These are phyloP conservation scores for Schizaphis graminum DNA, from an alignment of 2,888 invertebrate genomes.

Conservation along the genomic window DNA sequence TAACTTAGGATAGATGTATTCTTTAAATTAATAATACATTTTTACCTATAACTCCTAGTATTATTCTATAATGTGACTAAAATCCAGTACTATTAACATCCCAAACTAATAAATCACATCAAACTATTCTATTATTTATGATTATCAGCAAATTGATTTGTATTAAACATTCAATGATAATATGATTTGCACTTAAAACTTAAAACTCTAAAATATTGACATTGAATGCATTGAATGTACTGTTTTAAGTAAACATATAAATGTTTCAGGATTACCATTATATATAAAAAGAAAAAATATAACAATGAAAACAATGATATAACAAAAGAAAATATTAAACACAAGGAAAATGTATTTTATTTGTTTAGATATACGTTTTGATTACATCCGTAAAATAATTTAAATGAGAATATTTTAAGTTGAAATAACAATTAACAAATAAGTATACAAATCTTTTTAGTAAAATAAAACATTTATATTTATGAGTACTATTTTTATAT, in stretches of 20 bases:
- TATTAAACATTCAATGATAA: background rate
- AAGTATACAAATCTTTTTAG: background rate
- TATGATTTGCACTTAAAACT: background rate
- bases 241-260: background rate
- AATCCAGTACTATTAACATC: background rate
- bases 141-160: background rate
- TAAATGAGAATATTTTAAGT: constrained; percentile 19
- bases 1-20: background rate
- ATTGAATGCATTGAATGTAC: background rate
- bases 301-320: constrained; percentile 5
- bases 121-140: background rate
- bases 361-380: background rate
- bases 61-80: background rate
- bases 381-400: background rate
- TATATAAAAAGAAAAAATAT: background rate
- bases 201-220: background rate
- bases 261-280: background rate
- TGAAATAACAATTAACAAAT: background rate
- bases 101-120: background rate
- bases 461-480: background rate
- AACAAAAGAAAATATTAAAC: constrained; percentile 28
- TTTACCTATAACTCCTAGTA: background rate
- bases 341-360: background rate
- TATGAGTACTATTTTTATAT: background rate
- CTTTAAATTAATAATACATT: background rate